Evolutionary conservation across 2,888 invertebrate genomes (phyloP).

Genomic region (Trypoxylon attenuatum): DNA sequence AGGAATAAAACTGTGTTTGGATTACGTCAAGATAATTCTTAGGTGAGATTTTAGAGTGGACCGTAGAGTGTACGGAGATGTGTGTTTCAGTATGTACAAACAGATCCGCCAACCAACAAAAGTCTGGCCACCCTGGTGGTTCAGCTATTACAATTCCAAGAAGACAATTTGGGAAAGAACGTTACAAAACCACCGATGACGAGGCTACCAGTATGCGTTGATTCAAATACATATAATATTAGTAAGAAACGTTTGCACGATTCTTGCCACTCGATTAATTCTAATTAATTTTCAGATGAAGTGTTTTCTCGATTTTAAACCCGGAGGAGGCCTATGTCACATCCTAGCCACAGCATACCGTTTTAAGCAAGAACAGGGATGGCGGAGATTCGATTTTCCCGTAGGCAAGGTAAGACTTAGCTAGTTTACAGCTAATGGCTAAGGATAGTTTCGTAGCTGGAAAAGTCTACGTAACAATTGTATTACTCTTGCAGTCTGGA

Average conservation of each 20-base stretch:
- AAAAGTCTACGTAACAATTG: not conserved
- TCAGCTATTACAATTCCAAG: constrained; percentile 96
- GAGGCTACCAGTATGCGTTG: constrained; percentile 85
- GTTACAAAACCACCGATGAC: constrained; percentile 91
- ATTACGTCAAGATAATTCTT: too few relatives aligned
- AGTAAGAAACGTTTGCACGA: not conserved
- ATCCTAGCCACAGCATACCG: constrained; percentile 95
- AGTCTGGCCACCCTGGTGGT: constrained; percentile 88
- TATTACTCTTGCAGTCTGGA: constrained; percentile 81
- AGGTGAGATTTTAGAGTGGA: too few relatives aligned
- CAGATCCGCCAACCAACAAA: constrained; percentile 96
- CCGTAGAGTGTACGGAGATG: too few relatives aligned
- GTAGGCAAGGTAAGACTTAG: constrained; percentile 81
- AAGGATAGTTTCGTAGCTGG: not conserved
- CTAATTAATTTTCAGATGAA: constrained; percentile 83
- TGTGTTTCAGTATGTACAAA: constrained; percentile 87
- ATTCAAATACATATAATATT: not conserved
- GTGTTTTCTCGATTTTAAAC: constrained; percentile 96
- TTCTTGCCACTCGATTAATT: not conserved
- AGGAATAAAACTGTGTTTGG: too few relatives aligned
- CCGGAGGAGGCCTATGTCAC: constrained; percentile 94
- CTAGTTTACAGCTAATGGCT: not conserved
- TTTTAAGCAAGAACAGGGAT: constrained; percentile 97
- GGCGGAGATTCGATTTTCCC: constrained; percentile 95
- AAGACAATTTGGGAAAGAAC: constrained; percentile 96